These are phyloP conservation scores for Aphelenchoides fujianensis DNA, from an alignment of 1,140 invertebrate genomes.

Conservation along the genomic window DNA sequence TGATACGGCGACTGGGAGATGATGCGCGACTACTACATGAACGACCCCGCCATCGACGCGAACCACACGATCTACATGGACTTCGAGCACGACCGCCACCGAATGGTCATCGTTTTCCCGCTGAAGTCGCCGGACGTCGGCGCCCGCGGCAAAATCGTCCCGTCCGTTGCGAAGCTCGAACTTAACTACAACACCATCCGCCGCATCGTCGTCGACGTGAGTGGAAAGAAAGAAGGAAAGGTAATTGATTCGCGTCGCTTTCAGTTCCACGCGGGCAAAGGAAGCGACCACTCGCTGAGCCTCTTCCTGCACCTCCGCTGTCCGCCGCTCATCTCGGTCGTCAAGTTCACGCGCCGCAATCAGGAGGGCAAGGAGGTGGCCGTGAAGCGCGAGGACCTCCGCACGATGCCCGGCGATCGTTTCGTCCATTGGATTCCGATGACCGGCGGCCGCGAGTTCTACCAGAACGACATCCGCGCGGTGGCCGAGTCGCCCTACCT, in stretches of 20 bases:
- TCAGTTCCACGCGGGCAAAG: not conserved
- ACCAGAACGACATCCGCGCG: not conserved
- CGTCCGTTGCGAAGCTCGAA: not conserved
- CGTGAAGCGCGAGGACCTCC: not conserved
- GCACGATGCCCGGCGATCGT: constrained; percentile 8
- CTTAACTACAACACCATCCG: constrained; percentile 5
- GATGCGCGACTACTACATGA: constrained; percentile 11
- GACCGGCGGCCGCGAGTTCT: not conserved
- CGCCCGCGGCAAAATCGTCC: not conserved
- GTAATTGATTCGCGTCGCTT: not conserved
- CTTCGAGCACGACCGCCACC: constrained; percentile 15
- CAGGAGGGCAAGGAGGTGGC: not conserved
- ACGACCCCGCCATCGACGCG: not conserved
- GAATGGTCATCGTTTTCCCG: not conserved
- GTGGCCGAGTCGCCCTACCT: not conserved
- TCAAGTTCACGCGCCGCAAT: not conserved
- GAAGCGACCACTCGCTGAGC: not conserved
- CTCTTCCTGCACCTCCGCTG: not conserved
- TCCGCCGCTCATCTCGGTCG: constrained; percentile 1
- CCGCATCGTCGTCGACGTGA: not conserved
- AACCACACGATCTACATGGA: constrained; percentile 2
- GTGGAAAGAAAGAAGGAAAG: no score
- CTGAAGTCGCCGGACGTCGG: not conserved
- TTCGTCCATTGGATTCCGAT: not conserved
- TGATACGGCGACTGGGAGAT: not conserved